Percentiles rank a stretch among this genome's conserved stretches.
Conservation (phyloP, 2,797 vertebrate species). For the Micropoecilia bifurca region DNA sequence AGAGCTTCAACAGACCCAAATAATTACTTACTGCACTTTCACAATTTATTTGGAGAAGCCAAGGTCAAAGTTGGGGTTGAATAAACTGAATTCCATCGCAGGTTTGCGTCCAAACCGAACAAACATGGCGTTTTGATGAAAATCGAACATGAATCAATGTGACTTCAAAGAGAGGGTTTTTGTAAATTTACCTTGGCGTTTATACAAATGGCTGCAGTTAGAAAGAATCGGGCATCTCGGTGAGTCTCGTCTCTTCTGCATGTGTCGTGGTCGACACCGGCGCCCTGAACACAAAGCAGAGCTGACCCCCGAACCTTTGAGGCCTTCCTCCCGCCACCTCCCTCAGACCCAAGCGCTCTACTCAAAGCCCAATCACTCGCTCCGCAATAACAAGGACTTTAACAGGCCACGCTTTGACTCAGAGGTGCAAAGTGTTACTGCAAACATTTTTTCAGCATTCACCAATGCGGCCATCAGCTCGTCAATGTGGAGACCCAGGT, state of each 20-base stretch:
- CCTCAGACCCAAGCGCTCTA: conserved; percentile 37
- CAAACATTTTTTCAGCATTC: conserved; percentile 54
- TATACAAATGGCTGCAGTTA: conserved; percentile 21
- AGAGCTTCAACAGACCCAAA: conserved; percentile 46
- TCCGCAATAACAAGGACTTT: conserved; percentile 56
- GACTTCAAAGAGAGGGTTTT: background rate
- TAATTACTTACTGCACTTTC: conserved; percentile 52
- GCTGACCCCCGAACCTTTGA: conserved; percentile 60
- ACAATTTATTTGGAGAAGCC: conserved; percentile 68
- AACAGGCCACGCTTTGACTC: conserved; percentile 37
- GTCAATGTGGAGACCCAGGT: conserved; percentile 35
- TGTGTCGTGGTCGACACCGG: conserved; percentile 45
- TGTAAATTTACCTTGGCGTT: conserved; percentile 13
- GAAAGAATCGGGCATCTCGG: conserved; percentile 31
- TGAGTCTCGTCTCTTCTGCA: conserved; percentile 46
- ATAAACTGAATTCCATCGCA: conserved; percentile 53
- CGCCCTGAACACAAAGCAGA: conserved; percentile 72
- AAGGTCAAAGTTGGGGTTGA: conserved; percentile 52
- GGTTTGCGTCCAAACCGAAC: conserved; percentile 27
- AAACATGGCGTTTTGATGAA: conserved; percentile 33
- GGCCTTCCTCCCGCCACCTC: conserved; percentile 67
- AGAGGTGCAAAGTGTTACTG: conserved; percentile 44
- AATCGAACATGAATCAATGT: conserved; percentile 26
- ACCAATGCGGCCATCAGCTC: conserved; percentile 30
- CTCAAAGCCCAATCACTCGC: conserved; percentile 13